Conservation (phyloP, 1,140 invertebrate species). For the Tetragonula clypearis region DNA sequence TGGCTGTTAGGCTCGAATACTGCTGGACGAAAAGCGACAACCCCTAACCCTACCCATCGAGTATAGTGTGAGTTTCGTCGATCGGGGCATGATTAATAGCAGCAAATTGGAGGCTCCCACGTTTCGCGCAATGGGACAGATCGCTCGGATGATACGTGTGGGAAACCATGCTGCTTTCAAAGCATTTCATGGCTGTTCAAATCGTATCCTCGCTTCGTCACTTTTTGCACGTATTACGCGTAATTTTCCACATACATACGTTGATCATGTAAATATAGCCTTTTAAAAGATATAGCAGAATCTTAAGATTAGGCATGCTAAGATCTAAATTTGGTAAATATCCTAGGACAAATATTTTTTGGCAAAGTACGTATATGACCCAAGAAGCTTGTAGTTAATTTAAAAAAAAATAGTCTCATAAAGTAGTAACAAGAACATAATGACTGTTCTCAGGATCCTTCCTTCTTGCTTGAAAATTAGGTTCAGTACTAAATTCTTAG, state of each 20-base stretch:
- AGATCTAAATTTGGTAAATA: neutral
- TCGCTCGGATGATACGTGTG: neutral
- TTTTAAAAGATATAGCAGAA: no score
- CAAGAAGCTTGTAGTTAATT: no score
- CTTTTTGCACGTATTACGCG: no score
- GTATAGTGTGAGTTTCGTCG: conserved; percentile 64
- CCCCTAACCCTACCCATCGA: conserved; percentile 17
- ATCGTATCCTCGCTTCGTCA: neutral
- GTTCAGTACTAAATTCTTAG: no score
- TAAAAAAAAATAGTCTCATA: no score
- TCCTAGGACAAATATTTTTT: no score
- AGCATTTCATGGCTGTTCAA: neutral
- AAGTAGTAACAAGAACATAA: no score
- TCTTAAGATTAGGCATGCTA: no score
- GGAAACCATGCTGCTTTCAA: neutral
- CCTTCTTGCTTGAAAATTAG: no score
- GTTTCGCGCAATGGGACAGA: conserved; percentile 11
- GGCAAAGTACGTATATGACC: no score
- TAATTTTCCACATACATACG: neutral
- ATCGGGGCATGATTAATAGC: conserved; percentile 55
- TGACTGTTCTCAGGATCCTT: no score
- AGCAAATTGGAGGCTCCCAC: conserved; percentile 25
- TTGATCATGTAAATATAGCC: no score
- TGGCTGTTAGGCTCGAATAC: conserved; percentile 67
- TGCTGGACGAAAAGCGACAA: conserved; percentile 48